These are phyloP conservation scores for Lysandra bellargus DNA, from an alignment of 2,888 invertebrate genomes.

Conservation along the genomic window DNA sequence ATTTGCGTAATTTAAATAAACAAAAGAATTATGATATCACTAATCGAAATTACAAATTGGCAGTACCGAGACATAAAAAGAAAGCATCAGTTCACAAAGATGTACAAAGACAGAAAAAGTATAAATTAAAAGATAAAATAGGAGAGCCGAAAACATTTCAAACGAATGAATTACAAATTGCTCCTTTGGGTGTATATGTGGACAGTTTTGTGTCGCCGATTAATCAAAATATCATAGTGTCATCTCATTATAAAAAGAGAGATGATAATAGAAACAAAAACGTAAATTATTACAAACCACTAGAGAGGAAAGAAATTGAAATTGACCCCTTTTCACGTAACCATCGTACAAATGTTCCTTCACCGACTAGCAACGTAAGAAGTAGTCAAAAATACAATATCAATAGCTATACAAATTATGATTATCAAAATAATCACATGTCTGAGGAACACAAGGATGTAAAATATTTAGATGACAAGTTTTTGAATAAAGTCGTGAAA, in stretches of 20 bases:
- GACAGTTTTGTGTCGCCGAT: slow-evolving; percentile 50
- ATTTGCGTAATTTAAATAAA: not conserved
- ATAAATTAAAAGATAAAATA: slow-evolving; percentile 13
- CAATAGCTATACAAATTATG: not conserved
- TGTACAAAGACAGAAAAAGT: not conserved
- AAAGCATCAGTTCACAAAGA: slow-evolving; percentile 34
- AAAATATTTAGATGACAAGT: not conserved
- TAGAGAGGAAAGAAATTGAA: not conserved
- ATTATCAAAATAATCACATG: not conserved
- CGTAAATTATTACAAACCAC: not conserved
- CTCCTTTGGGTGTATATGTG: slow-evolving; percentile 58
- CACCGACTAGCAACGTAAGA: not conserved
- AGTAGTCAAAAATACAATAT: not conserved
- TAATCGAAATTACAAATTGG: slow-evolving; percentile 33
- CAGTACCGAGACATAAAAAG: slow-evolving; percentile 39
- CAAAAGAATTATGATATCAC: slow-evolving; percentile 15
- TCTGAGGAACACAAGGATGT: slow-evolving; percentile 12
- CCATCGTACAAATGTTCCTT: not conserved
- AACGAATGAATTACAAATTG: slow-evolving; percentile 61
- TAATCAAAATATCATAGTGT: slow-evolving; percentile 60
- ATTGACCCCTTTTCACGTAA: not conserved
- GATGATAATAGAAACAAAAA: not conserved
- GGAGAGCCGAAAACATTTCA: slow-evolving; percentile 56
- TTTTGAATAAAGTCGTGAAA: not conserved
- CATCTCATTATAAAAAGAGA: slow-evolving; percentile 34